Evolutionary conservation across 2,797 vertebrate genomes (phyloP), one percentile per base, ranked within the genome.

Genomic region (Emys orbicularis): DNA sequence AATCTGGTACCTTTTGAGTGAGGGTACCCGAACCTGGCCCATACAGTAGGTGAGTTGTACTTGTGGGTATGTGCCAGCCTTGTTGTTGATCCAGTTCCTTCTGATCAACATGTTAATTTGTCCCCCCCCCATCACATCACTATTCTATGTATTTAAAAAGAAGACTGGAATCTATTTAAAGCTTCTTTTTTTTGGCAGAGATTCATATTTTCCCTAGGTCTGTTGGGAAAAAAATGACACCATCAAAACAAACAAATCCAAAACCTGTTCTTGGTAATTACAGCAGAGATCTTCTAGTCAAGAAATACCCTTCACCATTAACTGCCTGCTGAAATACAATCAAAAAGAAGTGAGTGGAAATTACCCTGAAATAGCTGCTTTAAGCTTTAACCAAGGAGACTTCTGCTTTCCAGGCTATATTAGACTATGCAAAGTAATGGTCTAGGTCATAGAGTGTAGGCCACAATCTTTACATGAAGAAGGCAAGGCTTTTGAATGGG

Each of bases 341-440:
- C 96, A 95, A 95, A 97, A 95, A 94, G 90, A 97, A 97, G 97
- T 93, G 87, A 88, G 87, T 91, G 87, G 96, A 97, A 97, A 97
- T 97, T 96, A 95, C 88, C 94, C 93, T 93, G 84, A 95, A 96
- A 80, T 91, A 84, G 49, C 96, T 97, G 86, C 49, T 94, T 93
- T 90, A 91, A 96, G 57, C 81, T 91, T 83, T 72, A 84, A 88
- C 76, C 81, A 93, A 91, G 87, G 81, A 95, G 29, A 0, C 0
- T 79, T 88, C 93, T 90, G 86, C 94, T 97, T 96, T 95, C 87
- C 88, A 50, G 84, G 81, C 85, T 91, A 41, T 23, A 74, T 23
- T 37, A 41, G 68, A 41, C n/a, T 41, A 37, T 74, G 10, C 68
- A 74, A 41, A 74, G n/a, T 21, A 47, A 34, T 65, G 34, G 47